Conservation (phyloP, 2,113 vertebrate genomes). For the Nipponia nippon region DNA sequence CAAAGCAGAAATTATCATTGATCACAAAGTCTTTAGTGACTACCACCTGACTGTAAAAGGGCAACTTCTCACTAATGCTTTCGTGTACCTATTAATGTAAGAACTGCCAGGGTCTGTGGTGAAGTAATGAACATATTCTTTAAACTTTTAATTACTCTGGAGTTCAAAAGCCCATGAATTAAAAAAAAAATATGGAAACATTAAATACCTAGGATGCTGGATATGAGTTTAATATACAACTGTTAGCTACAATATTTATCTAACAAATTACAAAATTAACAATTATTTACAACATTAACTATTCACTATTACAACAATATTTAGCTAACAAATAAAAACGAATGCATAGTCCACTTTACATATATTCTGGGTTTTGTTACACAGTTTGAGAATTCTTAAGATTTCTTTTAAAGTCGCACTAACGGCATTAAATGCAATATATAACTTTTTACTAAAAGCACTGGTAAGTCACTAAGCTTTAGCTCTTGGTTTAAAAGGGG, state of each 20-base stretch:
- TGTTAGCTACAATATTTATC: background rate
- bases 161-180: background rate
- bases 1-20: background rate
- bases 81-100: background rate
- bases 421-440: background rate
- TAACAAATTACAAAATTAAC: background rate
- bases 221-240: background rate
- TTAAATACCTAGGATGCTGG: background rate
- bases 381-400: background rate
- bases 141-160: background rate
- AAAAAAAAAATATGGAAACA: background rate
- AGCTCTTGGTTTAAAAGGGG: background rate
- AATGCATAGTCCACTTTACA: background rate
- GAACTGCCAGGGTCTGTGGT: background rate
- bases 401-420: background rate
- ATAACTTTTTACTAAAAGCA: background rate
- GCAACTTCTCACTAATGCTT: background rate
- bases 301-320: background rate
- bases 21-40: background rate
- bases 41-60: background rate
- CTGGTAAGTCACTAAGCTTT: background rate
- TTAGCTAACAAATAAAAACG: background rate
- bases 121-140: background rate
- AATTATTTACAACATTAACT: background rate
- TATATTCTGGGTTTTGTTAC: background rate